phyloP scores from a whole-genome alignment of 1,140 invertebrate genomes.

The Caenorhabditis elegans region WBcel235 BX284605.5:8383501-8384000 shows the following conservation, averaged over 20 bases:
- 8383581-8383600: not conserved
- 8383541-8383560: not conserved
- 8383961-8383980: not conserved
- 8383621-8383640: too few relatives aligned
- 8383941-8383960: not conserved
- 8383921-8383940: not conserved
- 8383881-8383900: not conserved
- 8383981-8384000: not conserved
- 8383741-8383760: too few relatives aligned
- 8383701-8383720: too few relatives aligned
- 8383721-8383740: not conserved
- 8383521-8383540: not conserved
- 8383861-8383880: not conserved
- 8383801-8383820: not conserved
- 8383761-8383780: not conserved
- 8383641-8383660: too few relatives aligned
- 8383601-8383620: too few relatives aligned
- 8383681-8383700: too few relatives aligned
- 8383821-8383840: too few relatives aligned
- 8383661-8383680: too few relatives aligned
- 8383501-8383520: conserved; percentile 20
- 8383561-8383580: conserved; percentile 7
- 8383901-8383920: conserved; percentile 1
- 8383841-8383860: not conserved
- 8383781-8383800: not conserved